Conservation (phyloP, 2,113 vertebrate genomes). For the Sturnus vulgaris region DNA sequence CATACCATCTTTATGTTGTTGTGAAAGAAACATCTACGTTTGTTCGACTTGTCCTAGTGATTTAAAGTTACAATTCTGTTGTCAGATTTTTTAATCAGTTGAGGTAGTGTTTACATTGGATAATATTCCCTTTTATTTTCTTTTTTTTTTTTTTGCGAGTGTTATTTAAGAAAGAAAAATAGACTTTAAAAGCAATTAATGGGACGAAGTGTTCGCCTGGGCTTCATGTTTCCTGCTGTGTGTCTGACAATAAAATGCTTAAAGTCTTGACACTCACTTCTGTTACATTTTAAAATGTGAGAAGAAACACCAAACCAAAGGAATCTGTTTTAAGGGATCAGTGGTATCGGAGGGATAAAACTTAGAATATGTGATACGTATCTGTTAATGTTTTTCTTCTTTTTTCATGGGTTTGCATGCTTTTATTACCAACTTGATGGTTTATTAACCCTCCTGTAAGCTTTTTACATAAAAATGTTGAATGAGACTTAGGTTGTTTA, state of each 20-base stretch:
- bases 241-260: neutral
- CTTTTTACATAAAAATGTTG: neutral
- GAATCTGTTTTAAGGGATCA: neutral
- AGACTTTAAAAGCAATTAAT: neutral
- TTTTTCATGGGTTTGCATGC: neutral
- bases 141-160: neutral
- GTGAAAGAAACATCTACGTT: neutral
- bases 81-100: neutral
- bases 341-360: neutral
- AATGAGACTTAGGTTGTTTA: neutral
- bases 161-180: neutral
- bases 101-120: neutral
- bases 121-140: neutral
- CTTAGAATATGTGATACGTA: neutral
- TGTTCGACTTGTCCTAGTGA: neutral
- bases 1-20: neutral
- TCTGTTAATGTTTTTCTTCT: neutral
- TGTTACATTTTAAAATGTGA: neutral
- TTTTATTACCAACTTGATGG: neutral
- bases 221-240: neutral
- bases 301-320: neutral
- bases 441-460: neutral
- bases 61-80: neutral
- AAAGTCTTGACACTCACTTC: neutral
- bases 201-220: neutral